phyloP scores from a whole-genome alignment of 1,140 invertebrate species.

The Drosophila sp. region DNA sequence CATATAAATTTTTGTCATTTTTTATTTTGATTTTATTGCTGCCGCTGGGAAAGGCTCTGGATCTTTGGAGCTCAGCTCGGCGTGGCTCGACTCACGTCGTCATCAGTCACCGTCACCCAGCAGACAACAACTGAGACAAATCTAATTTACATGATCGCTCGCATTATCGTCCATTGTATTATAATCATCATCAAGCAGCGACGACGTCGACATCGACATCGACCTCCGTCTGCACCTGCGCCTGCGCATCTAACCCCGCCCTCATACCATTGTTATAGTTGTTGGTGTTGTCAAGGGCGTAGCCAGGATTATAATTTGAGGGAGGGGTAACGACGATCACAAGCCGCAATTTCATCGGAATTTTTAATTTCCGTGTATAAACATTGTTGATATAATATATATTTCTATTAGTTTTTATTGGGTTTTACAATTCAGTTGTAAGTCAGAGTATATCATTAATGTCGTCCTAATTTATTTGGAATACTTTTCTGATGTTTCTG shows the following conservation, averaged over 20 bases:
- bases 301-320: too few relatives aligned
- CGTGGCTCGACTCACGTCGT: constrained; percentile 9
- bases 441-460: too few relatives aligned
- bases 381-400: too few relatives aligned
- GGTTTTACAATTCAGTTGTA: too few relatives aligned
- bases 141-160: constrained; percentile 83
- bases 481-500: too few relatives aligned
- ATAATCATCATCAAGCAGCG: constrained; percentile 64
- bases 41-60: constrained; percentile 14
- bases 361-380: too few relatives aligned
- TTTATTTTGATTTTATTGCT: constrained; percentile 23
- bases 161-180: constrained; percentile 83
- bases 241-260: constrained; percentile 38
- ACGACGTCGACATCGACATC: constrained; percentile 49
- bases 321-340: too few relatives aligned
- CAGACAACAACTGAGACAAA: constrained; percentile 60
- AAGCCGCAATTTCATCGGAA: too few relatives aligned
- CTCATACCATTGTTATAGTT: constrained; percentile 44
- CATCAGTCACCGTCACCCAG: constrained; percentile 16
- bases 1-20: constrained; percentile 25
- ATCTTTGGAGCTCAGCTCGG: constrained; percentile 10
- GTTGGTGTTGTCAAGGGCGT: too few relatives aligned
- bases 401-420: too few relatives aligned
- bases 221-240: constrained; percentile 61
- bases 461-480: too few relatives aligned